Base-by-base conservation (phyloP, 2,888 invertebrate genomes). In the Syrista parreyssii region DNA sequence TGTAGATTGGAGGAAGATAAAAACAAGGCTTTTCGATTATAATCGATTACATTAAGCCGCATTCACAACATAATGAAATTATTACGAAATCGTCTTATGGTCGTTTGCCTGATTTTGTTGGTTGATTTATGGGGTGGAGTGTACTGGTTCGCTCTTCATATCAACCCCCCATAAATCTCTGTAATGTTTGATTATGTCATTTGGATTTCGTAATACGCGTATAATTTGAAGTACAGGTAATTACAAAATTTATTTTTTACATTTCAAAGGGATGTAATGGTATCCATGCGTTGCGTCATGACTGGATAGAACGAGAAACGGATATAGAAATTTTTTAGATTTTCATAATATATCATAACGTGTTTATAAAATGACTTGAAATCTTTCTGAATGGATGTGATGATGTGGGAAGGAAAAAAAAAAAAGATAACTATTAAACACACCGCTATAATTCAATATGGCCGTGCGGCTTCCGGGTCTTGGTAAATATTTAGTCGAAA, bases 401-500 rank as follows among this genome's bases (percentile, higher is more conserved):
- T 55, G 6, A 9, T 23, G 23, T 9, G n/a, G n/a, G n/a, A 9
- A 55, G 55, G 4, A 1, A 6, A 15, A 4, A 0, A 12, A 11
- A 71, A 71, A 12, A 31, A 71, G 71, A 71, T 71, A 12, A 71
- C 31, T 12, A 30, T 12, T 9, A 4, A 71, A 71, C 71, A 9
- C 71, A 11, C 31, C 11, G 71, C 71, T 15, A 23, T 31, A 12
- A 3, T 71, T 71, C 31, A 15, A 33, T 33, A 23, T 55, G 9
- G 55, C 55, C 55, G 9, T 2, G 23, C 55, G 23, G 71, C 71
- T 71, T 71, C 31, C 12, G 71, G 71, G 6, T 71, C 15, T 12
- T 71, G 31, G 71, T 71, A 71, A 71, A 71, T 33, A 71, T 71
- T 71, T 71, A 55, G 6, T 55, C 55, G 55, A 55, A 55, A 23